A percentile compares a stretch with the other conserved stretches of the same genome.
Evolutionary conservation across 1,140 invertebrate species (phyloP).

Genomic region (Lamellibrachia luymesi): DNA sequence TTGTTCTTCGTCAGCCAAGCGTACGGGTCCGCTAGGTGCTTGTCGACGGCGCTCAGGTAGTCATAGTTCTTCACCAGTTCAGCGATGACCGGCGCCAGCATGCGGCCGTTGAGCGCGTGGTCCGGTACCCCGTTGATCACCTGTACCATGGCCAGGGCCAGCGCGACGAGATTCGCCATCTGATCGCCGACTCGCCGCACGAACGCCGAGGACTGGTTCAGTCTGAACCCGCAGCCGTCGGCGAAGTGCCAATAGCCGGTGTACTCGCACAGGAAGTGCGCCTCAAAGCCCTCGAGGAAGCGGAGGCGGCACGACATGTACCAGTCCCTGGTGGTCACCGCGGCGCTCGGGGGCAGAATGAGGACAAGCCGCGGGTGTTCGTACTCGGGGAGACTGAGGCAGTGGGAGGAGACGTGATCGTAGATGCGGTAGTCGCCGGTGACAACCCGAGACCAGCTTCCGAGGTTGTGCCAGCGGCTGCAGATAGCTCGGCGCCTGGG

Average conservation of each 20-base stretch:
- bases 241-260: constrained; percentile 30
- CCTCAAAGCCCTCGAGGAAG: constrained; percentile 31
- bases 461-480: constrained; percentile 31
- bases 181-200: constrained; percentile 23
- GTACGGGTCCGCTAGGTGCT: constrained; percentile 23
- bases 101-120: constrained; percentile 27
- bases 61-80: constrained; percentile 30
- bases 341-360: constrained; percentile 26
- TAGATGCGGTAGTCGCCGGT: constrained; percentile 29
- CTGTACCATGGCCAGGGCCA: constrained; percentile 30
- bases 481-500: constrained; percentile 27
- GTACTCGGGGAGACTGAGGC: constrained; percentile 28
- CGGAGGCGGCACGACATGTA: constrained; percentile 28
- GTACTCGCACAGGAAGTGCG: constrained; percentile 30
- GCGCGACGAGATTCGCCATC: constrained; percentile 18
- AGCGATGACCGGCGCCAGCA: constrained; percentile 26
- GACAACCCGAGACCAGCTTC: constrained; percentile 30
- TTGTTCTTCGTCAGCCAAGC: constrained; percentile 30
- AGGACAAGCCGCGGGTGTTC: constrained; percentile 30
- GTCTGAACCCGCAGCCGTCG: constrained; percentile 24
- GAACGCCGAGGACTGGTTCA: constrained; percentile 22
- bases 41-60: constrained; percentile 28
- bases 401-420: constrained; percentile 17
- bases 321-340: constrained; percentile 26
- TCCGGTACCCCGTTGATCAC: constrained; percentile 28